phyloP scores from a whole-genome alignment of 2,888 invertebrate species.

The Kryphioiulus occultus region DNA sequence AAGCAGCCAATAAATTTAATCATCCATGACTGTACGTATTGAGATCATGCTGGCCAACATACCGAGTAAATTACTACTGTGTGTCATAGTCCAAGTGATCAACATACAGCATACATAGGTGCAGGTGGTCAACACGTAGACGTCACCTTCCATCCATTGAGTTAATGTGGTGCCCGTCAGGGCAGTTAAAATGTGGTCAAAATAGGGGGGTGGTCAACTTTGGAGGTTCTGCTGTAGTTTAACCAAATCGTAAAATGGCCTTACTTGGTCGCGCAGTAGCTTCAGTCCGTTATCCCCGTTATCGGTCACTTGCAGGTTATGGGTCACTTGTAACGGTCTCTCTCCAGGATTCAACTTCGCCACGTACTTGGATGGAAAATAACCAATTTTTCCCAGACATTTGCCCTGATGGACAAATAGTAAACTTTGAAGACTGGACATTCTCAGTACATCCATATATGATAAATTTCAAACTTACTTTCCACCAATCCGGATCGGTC shows the following conservation, averaged over 20 bases:
- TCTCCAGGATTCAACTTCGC: conserved; percentile 89
- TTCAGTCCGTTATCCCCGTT: conserved; percentile 76
- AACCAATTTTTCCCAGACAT: conserved; percentile 87
- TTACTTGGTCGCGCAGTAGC: conserved; percentile 82
- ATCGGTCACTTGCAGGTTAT: conserved; percentile 85
- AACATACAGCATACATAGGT: too few relatives aligned
- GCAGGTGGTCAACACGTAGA: too few relatives aligned
- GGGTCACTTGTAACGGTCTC: conserved; percentile 86
- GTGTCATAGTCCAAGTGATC: too few relatives aligned
- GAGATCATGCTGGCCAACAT: too few relatives aligned
- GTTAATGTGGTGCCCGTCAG: too few relatives aligned
- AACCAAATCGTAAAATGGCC: neutral
- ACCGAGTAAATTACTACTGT: too few relatives aligned
- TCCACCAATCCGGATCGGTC: conserved; percentile 97
- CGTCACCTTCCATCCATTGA: too few relatives aligned
- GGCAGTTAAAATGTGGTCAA: too few relatives aligned
- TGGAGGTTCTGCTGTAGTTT: too few relatives aligned
- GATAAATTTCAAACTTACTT: conserved; percentile 57
- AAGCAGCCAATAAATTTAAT: too few relatives aligned
- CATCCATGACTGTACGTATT: too few relatives aligned
- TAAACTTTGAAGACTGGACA: neutral
- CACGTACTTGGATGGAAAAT: conserved; percentile 94
- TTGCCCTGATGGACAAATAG: conserved; percentile 72
- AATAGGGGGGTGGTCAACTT: too few relatives aligned
- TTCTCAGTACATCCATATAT: neutral